Evolutionary conservation across 1,140 invertebrate genomes (phyloP).

Genomic region (Xylocopa sonorina): DNA sequence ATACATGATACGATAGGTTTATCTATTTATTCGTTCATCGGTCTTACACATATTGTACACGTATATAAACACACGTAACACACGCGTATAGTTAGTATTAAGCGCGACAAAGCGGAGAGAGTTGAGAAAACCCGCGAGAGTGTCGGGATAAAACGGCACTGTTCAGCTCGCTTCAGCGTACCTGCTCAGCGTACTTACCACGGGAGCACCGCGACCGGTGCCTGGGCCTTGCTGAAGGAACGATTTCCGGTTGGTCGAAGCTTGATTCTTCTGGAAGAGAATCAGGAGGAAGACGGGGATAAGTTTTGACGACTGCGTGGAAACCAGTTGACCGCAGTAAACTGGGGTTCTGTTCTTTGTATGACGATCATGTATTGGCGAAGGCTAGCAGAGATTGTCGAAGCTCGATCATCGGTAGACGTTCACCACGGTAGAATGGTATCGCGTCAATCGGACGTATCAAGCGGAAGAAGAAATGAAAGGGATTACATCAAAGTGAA

Average conservation of each 20-base stretch:
- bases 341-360: neutral
- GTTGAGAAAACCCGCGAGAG: slow-evolving; percentile 10
- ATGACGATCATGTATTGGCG: neutral
- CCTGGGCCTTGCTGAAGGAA: slow-evolving; percentile 45
- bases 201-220: slow-evolving; percentile 41
- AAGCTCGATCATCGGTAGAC: no score
- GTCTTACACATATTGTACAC: neutral
- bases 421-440: no score
- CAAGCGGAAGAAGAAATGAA: no score
- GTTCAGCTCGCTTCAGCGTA: slow-evolving; percentile 65
- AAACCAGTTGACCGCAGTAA: neutral
- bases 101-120: slow-evolving; percentile 35
- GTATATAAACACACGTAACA: slow-evolving; percentile 9
- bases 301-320: no score
- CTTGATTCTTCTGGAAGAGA: slow-evolving; percentile 1
- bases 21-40: slow-evolving; percentile 31
- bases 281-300: slow-evolving; percentile 21
- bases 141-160: slow-evolving; percentile 28
- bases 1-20: slow-evolving; percentile 20
- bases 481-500: neutral
- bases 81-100: slow-evolving; percentile 37
- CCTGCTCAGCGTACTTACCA: slow-evolving; percentile 69
- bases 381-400: neutral
- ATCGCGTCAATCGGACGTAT: no score
- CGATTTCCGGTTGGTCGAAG: neutral